phyloP scores from a whole-genome alignment of 2,888 invertebrate genomes.

The Lithophane socia region DNA sequence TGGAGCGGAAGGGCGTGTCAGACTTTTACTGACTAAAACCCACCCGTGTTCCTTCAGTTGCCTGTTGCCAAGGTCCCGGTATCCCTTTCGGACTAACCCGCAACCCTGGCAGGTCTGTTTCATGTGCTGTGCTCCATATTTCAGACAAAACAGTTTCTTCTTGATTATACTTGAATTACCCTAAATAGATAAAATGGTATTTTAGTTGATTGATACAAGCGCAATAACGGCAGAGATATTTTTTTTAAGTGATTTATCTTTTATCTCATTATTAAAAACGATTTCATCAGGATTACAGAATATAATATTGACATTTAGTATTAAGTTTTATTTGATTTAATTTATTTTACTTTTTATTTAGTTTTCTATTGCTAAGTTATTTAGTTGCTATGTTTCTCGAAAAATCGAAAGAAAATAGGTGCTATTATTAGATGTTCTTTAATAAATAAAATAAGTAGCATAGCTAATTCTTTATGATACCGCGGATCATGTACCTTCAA shows the following conservation, averaged over 20 bases:
- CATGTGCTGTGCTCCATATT: neutral
- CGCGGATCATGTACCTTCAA: no score
- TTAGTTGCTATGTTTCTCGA: neutral
- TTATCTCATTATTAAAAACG: neutral
- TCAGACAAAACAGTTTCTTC: neutral
- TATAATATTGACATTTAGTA: neutral
- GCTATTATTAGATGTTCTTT: neutral
- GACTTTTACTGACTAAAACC: no score
- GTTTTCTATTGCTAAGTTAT: neutral
- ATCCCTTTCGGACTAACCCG: no score
- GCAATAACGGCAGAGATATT: neutral
- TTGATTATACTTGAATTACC: neutral
- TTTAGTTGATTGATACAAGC: neutral
- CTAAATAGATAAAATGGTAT: neutral
- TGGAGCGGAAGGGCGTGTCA: no score
- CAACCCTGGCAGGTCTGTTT: no score
- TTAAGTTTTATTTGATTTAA: neutral
- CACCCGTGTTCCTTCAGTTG: no score
- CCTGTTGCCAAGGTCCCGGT: no score
- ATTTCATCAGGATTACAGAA: no score
- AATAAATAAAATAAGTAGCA: neutral
- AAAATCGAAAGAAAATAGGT: neutral
- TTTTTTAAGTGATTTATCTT: neutral
- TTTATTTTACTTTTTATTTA: no score
- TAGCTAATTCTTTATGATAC: neutral